Conservation (phyloP, 2,888 invertebrate species). For the Idaea straminata region DNA sequence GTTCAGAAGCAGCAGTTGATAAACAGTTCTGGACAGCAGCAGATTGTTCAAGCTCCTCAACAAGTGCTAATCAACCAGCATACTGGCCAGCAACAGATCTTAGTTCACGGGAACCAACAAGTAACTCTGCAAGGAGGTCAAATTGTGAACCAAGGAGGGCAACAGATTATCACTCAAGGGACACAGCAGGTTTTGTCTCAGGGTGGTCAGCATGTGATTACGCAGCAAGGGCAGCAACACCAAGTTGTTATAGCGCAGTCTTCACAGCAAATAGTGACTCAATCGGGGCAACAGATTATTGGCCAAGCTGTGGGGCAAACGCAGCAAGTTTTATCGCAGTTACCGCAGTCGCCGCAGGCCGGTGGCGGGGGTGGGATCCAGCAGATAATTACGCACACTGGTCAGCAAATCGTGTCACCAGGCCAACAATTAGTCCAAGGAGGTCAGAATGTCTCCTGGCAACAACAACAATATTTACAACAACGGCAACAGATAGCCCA, state of each 20-base stretch:
- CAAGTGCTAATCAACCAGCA: conserved; percentile 75
- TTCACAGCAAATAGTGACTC: conserved; percentile 72
- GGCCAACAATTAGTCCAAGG: conserved; percentile 71
- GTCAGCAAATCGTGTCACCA: conserved; percentile 72
- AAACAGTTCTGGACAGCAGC: conserved; percentile 76
- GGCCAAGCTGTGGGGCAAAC: conserved; percentile 65
- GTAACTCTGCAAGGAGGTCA: conserved; percentile 73
- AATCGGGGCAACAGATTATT: conserved; percentile 72
- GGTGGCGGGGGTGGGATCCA: conserved; percentile 66
- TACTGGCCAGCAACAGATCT: conserved; percentile 72
- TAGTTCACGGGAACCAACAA: conserved; percentile 75
- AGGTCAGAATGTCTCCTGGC: conserved; percentile 72
- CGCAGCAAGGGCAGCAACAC: conserved; percentile 72
- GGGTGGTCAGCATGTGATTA: conserved; percentile 73
- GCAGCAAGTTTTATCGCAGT: conserved; percentile 67
- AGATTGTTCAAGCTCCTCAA: conserved; percentile 74
- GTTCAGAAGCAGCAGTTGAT: conserved; percentile 81
- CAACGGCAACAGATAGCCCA: conserved; percentile 77
- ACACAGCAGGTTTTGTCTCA: conserved; percentile 71
- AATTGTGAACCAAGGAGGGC: conserved; percentile 68
- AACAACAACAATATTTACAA: conserved; percentile 74
- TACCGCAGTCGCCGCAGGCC: conserved; percentile 68
- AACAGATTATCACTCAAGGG: conserved; percentile 68
- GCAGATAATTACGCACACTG: conserved; percentile 74
- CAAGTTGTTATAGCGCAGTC: conserved; percentile 74